Percentiles rank a stretch among this genome's conserved stretches.
phyloP scores from a whole-genome alignment of 1,140 invertebrate species.

The Lordiphosa clarofinis region DNA sequence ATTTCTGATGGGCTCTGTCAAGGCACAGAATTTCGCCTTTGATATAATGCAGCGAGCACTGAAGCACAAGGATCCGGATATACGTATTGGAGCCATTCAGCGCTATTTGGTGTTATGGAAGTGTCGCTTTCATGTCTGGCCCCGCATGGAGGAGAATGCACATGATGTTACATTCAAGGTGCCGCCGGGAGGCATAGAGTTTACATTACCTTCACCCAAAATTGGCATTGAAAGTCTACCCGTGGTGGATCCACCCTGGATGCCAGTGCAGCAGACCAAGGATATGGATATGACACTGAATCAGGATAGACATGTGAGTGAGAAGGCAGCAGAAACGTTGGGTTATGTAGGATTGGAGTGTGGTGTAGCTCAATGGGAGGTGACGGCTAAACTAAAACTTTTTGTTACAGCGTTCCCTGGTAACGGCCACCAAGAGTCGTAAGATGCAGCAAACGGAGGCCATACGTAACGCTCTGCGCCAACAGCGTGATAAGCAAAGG shows the following conservation, averaged over 20 bases:
- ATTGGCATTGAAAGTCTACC: slow-evolving; percentile 96
- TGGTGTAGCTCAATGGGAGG: not conserved
- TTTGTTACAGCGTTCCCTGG: slow-evolving; percentile 90
- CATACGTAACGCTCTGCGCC: slow-evolving; percentile 95
- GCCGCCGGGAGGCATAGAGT: slow-evolving; percentile 98
- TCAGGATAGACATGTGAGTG: slow-evolving; percentile 96
- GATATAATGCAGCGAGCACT: slow-evolving; percentile 93
- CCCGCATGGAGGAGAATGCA: slow-evolving; percentile 98
- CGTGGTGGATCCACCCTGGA: slow-evolving; percentile 99
- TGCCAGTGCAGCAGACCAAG: slow-evolving; percentile 97
- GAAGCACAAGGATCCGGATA: slow-evolving; percentile 88
- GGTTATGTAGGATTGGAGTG: slow-evolving; percentile 34
- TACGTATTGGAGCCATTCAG: slow-evolving; percentile 84
- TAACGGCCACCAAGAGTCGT: slow-evolving; percentile 98
- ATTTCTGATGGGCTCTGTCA: slow-evolving; percentile 95
- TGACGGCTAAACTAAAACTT: not conserved
- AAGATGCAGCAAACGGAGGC: slow-evolving; percentile 99
- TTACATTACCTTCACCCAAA: slow-evolving; percentile 98
- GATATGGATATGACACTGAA: slow-evolving; percentile 99
- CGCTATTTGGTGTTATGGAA: slow-evolving; percentile 97
- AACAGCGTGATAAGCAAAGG: slow-evolving; percentile 96
- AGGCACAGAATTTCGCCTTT: slow-evolving; percentile 91
- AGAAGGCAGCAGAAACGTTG: slow-evolving; percentile 46
- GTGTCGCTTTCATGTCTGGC: slow-evolving; percentile 98
- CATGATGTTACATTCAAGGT: slow-evolving; percentile 95